phyloP scores from a whole-genome alignment of 2,888 invertebrate genomes.

The Phoenoteleia sp. region DNA sequence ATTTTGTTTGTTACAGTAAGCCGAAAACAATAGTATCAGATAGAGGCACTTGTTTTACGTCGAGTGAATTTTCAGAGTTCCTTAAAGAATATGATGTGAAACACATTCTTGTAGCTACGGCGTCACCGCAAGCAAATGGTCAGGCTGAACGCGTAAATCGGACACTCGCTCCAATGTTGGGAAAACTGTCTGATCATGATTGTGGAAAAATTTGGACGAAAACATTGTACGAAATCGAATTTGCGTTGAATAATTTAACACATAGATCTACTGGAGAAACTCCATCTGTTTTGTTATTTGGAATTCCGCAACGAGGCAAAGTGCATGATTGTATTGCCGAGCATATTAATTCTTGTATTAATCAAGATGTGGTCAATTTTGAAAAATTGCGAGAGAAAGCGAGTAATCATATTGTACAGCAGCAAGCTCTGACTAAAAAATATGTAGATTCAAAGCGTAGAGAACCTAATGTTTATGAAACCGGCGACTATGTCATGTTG shows the following conservation, averaged over 20 bases:
- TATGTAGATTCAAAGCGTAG: constrained; percentile 4
- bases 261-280: constrained; percentile 76
- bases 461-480: constrained; percentile 33
- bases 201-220: constrained; percentile 69
- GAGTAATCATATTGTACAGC: constrained; percentile 71
- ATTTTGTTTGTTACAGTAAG: constrained; percentile 78
- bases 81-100: constrained; percentile 76
- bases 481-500: constrained; percentile 64
- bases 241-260: constrained; percentile 72
- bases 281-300: constrained; percentile 75
- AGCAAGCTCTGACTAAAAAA: constrained; percentile 64
- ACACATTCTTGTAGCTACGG: constrained; percentile 77
- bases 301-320: constrained; percentile 12
- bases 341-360: neutral
- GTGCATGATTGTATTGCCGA: constrained; percentile 33
- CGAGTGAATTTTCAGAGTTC: constrained; percentile 77
- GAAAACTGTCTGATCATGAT: constrained; percentile 5
- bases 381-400: constrained; percentile 35
- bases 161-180: constrained; percentile 69
- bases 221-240: constrained; percentile 66
- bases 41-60: constrained; percentile 83
- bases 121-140: constrained; percentile 80
- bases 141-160: constrained; percentile 81
- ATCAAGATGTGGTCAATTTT: constrained; percentile 9
- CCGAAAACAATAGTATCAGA: constrained; percentile 81